A percentile compares a stretch with the other conserved stretches of the same genome.
These are phyloP conservation scores for Eupithecia exiguata DNA, from an alignment of 2,888 invertebrate genomes.

Conservation along the genomic window DNA sequence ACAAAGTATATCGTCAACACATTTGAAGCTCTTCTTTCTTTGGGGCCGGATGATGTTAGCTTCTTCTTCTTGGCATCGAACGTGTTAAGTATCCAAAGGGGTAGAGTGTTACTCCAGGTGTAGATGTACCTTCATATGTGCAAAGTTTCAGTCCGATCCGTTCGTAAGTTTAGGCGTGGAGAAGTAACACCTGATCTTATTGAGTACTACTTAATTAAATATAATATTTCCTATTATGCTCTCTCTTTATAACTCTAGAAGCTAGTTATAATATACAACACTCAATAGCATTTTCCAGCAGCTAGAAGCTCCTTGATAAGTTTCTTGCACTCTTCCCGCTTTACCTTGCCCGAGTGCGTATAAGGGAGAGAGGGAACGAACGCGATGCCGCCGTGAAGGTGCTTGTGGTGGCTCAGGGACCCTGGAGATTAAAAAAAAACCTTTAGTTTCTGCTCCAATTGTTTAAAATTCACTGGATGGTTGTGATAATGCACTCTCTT, in stretches of 20 bases:
- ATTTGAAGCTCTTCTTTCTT: too few species aligned
- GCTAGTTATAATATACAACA: not conserved
- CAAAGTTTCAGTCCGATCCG: not conserved
- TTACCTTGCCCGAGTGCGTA: conserved; percentile 10
- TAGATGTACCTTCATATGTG: too few species aligned
- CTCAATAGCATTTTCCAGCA: conserved; percentile 5
- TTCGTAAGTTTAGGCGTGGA: not conserved
- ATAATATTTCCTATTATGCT: not conserved
- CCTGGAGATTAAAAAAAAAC: not conserved
- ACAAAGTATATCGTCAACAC: too few species aligned
- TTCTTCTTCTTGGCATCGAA: too few species aligned
- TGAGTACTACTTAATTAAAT: not conserved
- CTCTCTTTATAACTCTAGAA: not conserved
- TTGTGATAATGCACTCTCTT: not conserved
- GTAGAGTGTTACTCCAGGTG: too few species aligned
- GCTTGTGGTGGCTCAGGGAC: conserved; percentile 11
- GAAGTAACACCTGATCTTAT: not conserved
- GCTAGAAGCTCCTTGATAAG: conserved; percentile 3
- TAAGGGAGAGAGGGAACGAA: conserved; percentile 1
- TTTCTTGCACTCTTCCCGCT: not conserved
- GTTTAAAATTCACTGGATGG: not conserved
- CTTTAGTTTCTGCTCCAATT: not conserved
- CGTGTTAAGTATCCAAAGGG: too few species aligned
- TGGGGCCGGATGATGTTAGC: too few species aligned
- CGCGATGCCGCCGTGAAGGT: conserved; percentile 6